Base-by-base conservation (phyloP, 2,797 vertebrate genomes). In the Cynopterus sphinx region DNA sequence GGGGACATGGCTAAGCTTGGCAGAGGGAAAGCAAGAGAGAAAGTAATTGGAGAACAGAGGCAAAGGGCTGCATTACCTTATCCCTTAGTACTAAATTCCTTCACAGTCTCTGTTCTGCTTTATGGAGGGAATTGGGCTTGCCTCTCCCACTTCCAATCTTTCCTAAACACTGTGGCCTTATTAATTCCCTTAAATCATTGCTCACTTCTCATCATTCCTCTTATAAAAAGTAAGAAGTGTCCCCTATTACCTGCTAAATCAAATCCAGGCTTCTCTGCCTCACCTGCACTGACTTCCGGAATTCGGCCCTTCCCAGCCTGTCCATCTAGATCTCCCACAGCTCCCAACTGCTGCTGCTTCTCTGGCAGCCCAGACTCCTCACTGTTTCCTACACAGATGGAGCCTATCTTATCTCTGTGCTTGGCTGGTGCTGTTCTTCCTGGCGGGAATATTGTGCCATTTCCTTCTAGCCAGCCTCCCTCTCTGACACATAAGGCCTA, bases 191-290 rank as follows among this genome's bases (percentile, higher is more conserved):
- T 84, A 94, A 96, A 86, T 96, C 70, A 77, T 3, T 3, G 51
- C 57, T 82, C 26, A 11, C 36, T 46, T 77, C 91, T 92, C 86
- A 86, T 95, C 63, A 12, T 74, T 16, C 22, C 22, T 49, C 55
- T 89, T 82, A 39, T 84, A 43, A 77, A 71, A 73, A 84, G 46
- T 39, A 77, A 63, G 77, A 82, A 78, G 87, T 33, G 41, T 16
- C 43, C 88, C 82, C 61, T 31, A 12, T 24, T 83, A 70, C 36
- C 91, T 63, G 65, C 65, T 96, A 83, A 92, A 84, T 96, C 78
- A 94, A 83, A 89, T 43, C 31, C 0, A 0, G 26, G 41, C 46
- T 79, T 79, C 91, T 73, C 88, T 26, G 67, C 92, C 53, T 89
- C 59, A 21, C 79, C 87, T 59, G 36, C 68, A 10, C 8, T 0